Base-by-base conservation (phyloP, 2,797 vertebrate species). In the Lacerta agilis region DNA sequence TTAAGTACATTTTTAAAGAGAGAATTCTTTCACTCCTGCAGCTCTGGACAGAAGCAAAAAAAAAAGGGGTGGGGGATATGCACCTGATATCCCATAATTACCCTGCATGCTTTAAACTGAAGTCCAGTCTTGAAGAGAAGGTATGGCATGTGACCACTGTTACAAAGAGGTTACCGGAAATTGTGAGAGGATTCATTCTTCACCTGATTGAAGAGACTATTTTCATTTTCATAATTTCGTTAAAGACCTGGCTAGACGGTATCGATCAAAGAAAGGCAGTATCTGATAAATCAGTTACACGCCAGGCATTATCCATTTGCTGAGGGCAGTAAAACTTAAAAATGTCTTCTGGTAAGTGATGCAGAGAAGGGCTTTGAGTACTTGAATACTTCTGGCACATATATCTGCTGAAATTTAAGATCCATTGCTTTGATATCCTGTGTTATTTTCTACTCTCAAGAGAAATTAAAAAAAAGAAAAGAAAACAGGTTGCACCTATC, bases 191-290 rank as follows among this genome's bases (percentile, higher is more conserved):
- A 67, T 75, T 55, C 61, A 76, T 89, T 81, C 61, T 81, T 86
- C 38, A 66, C 69, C 58, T 69, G 71, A 82, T n/a, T 85, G 71
- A 75, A 90, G 55, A 90, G 18, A 79, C 67, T 73, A 72, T 82
- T 81, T 89, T 85, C 79, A 86, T 81, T 89, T 89, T 75, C 71
- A 85, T 89, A 89, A 86, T 89, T 89, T 89, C 69, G 71, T 85
- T 81, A 90, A 87, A 83, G 82, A 86, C 67, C 58, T 87, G 88
- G 41, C 85, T 82, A 83, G 85, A 90, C 67, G 0, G 41, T 87
- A 87, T 87, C 17, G 75, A 90, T 83, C 61, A 79, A 66, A 79
- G 49, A 75, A 76, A 69, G 83, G 58, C 45, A 55, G 78, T 86
- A 89, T 76, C 78, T 85, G 83, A 89, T 79, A 79, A 83, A 79